Conservation (phyloP, 2,888 invertebrate genomes). For the Erpobdella octoculata region DNA sequence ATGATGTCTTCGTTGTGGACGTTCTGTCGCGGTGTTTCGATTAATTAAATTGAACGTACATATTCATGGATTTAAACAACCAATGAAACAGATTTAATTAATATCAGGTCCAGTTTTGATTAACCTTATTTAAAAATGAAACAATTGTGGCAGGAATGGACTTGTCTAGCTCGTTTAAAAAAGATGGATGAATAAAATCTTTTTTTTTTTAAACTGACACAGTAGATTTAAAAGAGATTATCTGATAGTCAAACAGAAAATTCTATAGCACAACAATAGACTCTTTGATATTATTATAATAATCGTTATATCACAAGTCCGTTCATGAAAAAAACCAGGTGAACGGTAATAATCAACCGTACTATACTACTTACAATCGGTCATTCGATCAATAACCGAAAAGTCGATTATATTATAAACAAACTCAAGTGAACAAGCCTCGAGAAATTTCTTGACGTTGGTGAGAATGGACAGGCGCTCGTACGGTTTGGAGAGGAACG, state of each 20-base stretch:
- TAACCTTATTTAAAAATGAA: background rate
- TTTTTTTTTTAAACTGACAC: too few relatives aligned
- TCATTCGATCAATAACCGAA: background rate
- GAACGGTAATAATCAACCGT: background rate
- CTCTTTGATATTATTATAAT: too few relatives aligned
- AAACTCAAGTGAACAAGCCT: slow-evolving; percentile 5
- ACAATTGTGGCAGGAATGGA: background rate
- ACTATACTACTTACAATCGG: background rate
- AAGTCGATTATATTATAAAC: background rate
- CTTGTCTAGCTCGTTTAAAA: too few relatives aligned
- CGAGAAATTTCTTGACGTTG: slow-evolving; percentile 13
- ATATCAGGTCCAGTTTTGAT: background rate
- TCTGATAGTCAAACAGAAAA: too few relatives aligned
- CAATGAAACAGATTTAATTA: background rate
- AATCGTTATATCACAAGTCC: too few relatives aligned
- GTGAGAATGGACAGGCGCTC: slow-evolving; percentile 7
- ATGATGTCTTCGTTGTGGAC: background rate
- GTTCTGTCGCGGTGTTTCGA: background rate
- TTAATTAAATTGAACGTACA: background rate
- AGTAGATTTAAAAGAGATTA: too few relatives aligned
- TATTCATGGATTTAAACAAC: background rate
- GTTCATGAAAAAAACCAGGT: too few relatives aligned
- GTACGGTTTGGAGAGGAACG: background rate
- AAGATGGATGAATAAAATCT: too few relatives aligned
- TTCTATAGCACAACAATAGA: too few relatives aligned